Evolutionary conservation across 1,140 invertebrate genomes (phyloP).

Genomic region (Tetranychus cinnabarinus): DNA sequence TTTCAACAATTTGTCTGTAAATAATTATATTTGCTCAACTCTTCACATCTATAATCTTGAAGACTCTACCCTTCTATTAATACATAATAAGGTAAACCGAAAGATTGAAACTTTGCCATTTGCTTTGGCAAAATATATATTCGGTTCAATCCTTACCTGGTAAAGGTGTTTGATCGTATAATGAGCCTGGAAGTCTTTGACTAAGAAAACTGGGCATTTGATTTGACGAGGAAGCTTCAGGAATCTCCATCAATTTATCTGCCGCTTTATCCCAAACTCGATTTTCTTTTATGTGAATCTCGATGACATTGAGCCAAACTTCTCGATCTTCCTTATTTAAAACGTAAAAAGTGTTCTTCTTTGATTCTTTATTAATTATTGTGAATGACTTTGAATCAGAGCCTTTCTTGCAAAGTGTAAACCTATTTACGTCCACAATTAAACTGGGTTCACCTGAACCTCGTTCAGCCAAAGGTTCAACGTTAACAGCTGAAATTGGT

Average conservation of each 20-base stretch:
- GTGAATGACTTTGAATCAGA: background rate
- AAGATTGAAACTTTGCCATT: no score
- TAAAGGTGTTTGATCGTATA: slow-evolving; percentile 35
- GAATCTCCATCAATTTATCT: slow-evolving; percentile 32
- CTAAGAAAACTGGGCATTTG: slow-evolving; percentile 18
- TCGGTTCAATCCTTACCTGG: slow-evolving; percentile 20
- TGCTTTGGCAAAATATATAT: no score
- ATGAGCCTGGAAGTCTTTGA: slow-evolving; percentile 26
- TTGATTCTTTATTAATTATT: background rate
- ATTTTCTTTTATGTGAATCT: slow-evolving; percentile 27
- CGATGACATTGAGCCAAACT: slow-evolving; percentile 24
- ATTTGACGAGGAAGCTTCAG: slow-evolving; percentile 20
- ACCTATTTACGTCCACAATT: slow-evolving; percentile 21
- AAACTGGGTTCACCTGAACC: slow-evolving; percentile 16
- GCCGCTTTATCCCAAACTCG: slow-evolving; percentile 34
- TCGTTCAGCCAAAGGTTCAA: background rate
- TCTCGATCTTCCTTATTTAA: background rate
- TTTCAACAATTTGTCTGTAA: no score
- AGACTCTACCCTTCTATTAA: no score
- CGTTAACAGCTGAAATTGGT: background rate
- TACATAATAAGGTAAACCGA: no score
- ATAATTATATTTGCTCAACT: no score
- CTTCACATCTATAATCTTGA: no score
- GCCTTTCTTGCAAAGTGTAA: background rate
- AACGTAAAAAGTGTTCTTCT: slow-evolving; percentile 1